Conservation (phyloP, 2,888 invertebrate genomes). For the Allygus modestus region DNA sequence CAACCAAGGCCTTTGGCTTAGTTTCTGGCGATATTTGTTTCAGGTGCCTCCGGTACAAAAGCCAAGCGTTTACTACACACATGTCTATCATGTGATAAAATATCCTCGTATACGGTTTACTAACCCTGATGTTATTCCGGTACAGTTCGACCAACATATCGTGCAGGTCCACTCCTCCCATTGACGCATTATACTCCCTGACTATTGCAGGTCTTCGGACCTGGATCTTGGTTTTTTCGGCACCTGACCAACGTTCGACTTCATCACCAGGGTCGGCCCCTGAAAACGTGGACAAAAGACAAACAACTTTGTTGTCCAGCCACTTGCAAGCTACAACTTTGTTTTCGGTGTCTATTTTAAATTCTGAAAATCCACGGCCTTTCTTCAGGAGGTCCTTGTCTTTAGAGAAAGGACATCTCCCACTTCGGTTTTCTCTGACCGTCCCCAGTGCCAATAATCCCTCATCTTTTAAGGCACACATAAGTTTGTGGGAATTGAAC, state of each 20-base stretch:
- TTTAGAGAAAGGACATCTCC: constrained; percentile 10
- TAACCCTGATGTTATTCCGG: constrained; percentile 68
- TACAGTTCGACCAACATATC: constrained; percentile 71
- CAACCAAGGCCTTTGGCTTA: background rate
- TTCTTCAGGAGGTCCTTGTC: constrained; percentile 17
- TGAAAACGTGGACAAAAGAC: constrained; percentile 40
- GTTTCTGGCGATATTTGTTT: background rate
- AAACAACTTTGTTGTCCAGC: constrained; percentile 50
- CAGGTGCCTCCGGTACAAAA: constrained; percentile 4
- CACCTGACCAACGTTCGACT: constrained; percentile 42
- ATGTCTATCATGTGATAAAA: constrained; percentile 67
- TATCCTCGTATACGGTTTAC: constrained; percentile 69
- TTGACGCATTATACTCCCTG: constrained; percentile 39
- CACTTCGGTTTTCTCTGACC: constrained; percentile 28
- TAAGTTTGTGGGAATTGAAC: constrained; percentile 39
- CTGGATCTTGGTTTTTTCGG: constrained; percentile 18
- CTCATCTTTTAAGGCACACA: constrained; percentile 34
- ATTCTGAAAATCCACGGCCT: constrained; percentile 45
- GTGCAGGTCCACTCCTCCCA: constrained; percentile 70
- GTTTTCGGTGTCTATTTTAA: constrained; percentile 23
- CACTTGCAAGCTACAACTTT: constrained; percentile 56
- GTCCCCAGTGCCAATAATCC: constrained; percentile 47
- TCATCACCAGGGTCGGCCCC: constrained; percentile 40
- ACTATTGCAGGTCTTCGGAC: constrained; percentile 23
- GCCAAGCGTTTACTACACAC: constrained; percentile 68